Evolutionary conservation across 2,797 vertebrate genomes (phyloP), one percentile per base, ranked within the genome.

Genomic region (Chloroceryle inda): DNA sequence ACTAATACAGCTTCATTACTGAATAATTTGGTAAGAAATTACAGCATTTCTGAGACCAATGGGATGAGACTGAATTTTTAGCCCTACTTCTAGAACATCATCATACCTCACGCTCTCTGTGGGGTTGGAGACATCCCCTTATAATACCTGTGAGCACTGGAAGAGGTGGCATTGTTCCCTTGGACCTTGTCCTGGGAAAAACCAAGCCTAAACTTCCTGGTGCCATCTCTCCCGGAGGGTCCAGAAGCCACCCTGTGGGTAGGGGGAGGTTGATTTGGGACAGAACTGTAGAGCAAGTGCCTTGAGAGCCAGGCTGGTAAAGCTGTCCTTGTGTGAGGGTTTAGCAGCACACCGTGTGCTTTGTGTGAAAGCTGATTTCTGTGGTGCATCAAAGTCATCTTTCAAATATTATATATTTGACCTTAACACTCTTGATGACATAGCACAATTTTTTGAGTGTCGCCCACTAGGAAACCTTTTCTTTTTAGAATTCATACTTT

Each of bases 61-160:
- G 50, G 31, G 52, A n/a, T 37, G 26, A 55, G 55, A 14, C 24
- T 82, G 72, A 79, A 27, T 86, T 78, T 86, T 78, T 85, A 61
- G 15, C 67, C 29, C 27, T 81, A 0, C 26, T 71, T 67, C 9
- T 29, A 38, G 63, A 73, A 24, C 16, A 15, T 37, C 20, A 6
- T 35, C 40, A 3, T 23, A 15, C 6, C n/a, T 20, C 27, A 5
- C 0, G 0, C 16, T 1, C 19, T 58, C 8, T 53, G 0, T 5
- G 1, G 13, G 45, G 23, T 3, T 52, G 50, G 33, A 6, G 35
- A 21, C 2, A 0, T 49, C 14, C 33, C 16, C 20, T 24, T 63
- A 9, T 2, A 73, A 29, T 29, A 35, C 12, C 38, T 1, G 0
- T 5, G 27, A 47, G 35, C 9, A 3, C n/a, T 64, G 47, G 56